Conservation (phyloP, 1,140 invertebrate species). For the Dufourea novaeangliae region DNA sequence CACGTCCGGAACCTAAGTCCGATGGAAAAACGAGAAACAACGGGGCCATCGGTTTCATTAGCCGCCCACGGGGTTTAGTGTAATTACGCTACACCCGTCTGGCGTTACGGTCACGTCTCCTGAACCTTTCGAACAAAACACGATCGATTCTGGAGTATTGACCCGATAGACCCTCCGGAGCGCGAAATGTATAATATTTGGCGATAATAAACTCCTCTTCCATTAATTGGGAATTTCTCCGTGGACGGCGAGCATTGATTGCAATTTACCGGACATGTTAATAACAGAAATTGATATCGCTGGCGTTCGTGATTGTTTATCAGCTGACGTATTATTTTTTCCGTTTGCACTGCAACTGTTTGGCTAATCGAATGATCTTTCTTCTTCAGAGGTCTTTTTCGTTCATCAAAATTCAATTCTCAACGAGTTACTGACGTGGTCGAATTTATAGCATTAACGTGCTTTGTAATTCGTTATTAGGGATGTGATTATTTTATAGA, state of each 20-base stretch:
- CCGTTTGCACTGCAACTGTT: not conserved
- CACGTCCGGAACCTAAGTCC: constrained; percentile 6
- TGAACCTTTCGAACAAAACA: not conserved
- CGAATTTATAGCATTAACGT: no score
- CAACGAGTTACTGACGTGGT: not conserved
- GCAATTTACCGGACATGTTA: not conserved
- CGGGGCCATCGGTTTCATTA: constrained; percentile 44
- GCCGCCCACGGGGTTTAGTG: constrained; percentile 1
- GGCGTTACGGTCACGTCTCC: not conserved
- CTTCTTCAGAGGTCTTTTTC: no score
- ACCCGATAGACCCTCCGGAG: not conserved
- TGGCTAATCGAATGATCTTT: constrained; percentile 10
- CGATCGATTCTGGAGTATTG: not conserved
- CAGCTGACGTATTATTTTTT: no score
- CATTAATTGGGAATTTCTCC: not conserved
- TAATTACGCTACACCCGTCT: constrained; percentile 24
- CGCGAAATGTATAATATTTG: not conserved
- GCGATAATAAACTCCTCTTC: not conserved
- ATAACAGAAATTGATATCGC: not conserved
- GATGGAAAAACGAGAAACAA: constrained; percentile 22
- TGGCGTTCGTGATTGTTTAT: not conserved
- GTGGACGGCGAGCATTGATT: not conserved
- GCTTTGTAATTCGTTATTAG: no score
- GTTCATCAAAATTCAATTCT: constrained; percentile 5
- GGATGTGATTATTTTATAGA: no score